Evolutionary conservation across 2,888 invertebrate species (phyloP).

Genomic region (Julus scandinavius): DNA sequence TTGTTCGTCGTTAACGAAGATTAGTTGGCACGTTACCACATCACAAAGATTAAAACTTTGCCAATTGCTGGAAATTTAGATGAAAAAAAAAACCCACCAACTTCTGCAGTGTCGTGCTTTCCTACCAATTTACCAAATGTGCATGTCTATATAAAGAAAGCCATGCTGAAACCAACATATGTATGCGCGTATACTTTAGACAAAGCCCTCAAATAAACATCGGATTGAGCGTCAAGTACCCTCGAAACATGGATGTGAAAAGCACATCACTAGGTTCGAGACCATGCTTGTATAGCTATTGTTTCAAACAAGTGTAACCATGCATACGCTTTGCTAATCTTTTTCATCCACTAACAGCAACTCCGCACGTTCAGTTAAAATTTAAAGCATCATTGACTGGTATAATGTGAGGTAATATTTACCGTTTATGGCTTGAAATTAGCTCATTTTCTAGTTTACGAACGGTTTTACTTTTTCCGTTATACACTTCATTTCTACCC

Average conservation of each 20-base stretch:
- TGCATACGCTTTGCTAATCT: background rate
- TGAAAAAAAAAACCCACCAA: background rate
- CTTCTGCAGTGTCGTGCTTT: background rate
- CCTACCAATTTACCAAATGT: background rate
- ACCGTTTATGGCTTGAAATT: background rate
- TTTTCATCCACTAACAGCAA: slow-evolving; percentile 24
- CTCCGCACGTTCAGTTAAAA: background rate
- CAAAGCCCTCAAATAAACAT: background rate
- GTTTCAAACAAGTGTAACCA: slow-evolving; percentile 16
- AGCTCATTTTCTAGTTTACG: background rate
- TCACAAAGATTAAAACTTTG: slow-evolving; percentile 40
- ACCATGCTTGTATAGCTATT: background rate
- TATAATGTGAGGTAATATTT: background rate
- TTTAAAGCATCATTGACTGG: slow-evolving; percentile 16
- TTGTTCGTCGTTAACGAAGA: slow-evolving; percentile 29
- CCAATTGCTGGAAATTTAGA: background rate
- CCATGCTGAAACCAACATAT: too few relatives aligned
- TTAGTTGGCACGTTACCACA: slow-evolving; percentile 45
- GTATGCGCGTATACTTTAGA: background rate
- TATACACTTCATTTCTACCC: background rate
- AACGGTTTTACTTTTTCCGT: background rate
- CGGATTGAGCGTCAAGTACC: background rate
- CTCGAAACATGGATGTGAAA: background rate
- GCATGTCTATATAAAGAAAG: background rate
- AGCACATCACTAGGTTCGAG: background rate